Percentiles rank a stretch among this genome's conserved stretches.
phyloP scores from a whole-genome alignment of 2,888 invertebrate species.

The Pantelozetes paolii region DNA sequence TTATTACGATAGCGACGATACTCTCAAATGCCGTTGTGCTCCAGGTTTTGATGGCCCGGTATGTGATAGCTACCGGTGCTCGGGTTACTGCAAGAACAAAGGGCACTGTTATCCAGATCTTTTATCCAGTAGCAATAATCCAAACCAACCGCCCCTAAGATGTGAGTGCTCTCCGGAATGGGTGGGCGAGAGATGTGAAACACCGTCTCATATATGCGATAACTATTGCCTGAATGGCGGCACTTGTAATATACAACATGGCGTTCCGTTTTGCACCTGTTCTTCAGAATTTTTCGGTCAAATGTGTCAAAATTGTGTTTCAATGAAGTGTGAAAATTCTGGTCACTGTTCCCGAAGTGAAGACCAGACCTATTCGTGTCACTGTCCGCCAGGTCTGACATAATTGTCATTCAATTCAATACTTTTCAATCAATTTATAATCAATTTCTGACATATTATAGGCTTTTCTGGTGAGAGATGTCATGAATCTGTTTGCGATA shows the following conservation, averaged over 20 bases:
- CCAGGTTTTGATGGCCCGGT: slow-evolving; percentile 63
- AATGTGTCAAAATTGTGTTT: slow-evolving; percentile 31
- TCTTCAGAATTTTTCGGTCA: slow-evolving; percentile 27
- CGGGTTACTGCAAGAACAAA: slow-evolving; percentile 61
- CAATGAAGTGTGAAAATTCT: slow-evolving; percentile 37
- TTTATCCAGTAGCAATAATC: slow-evolving; percentile 10
- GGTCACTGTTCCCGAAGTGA: slow-evolving; percentile 44
- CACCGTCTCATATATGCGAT: slow-evolving; percentile 59
- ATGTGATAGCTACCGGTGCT: slow-evolving; percentile 55
- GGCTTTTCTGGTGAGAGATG: slow-evolving; percentile 59
- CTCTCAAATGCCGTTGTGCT: slow-evolving; percentile 58
- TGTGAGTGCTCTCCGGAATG: slow-evolving; percentile 49
- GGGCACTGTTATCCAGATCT: slow-evolving; percentile 53
- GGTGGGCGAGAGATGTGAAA: slow-evolving; percentile 51
- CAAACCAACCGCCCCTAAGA: slow-evolving; percentile 48
- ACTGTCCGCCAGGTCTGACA: slow-evolving; percentile 29
- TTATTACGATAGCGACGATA: slow-evolving; percentile 56
- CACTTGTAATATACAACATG: slow-evolving; percentile 52
- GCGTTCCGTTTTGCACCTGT: slow-evolving; percentile 50
- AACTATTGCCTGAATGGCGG: slow-evolving; percentile 62
- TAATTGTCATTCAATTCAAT: neutral
- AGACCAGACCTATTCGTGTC: slow-evolving; percentile 14
- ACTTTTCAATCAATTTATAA: neutral
- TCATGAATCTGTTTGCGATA: slow-evolving; percentile 55
- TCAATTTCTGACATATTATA: slow-evolving; percentile 49